phyloP scores from a whole-genome alignment of 2,797 vertebrate genomes.

The Apogon talboti region DNA sequence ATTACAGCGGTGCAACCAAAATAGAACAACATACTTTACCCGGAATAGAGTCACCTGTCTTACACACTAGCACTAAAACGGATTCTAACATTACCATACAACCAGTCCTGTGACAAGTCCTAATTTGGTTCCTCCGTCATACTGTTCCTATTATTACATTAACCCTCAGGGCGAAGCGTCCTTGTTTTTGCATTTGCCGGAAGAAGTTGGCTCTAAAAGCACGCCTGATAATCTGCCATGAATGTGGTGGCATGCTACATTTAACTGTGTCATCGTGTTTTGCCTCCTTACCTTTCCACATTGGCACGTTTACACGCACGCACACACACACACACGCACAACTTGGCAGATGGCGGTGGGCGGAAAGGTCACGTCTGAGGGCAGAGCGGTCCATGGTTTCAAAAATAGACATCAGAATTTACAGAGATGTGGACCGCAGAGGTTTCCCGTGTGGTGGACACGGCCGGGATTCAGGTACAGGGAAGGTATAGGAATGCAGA shows the following conservation, averaged over 20 bases:
- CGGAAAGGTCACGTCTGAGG: slow-evolving; percentile 56
- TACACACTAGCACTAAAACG: slow-evolving; percentile 20
- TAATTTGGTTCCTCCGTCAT: slow-evolving; percentile 67
- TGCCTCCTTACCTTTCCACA: slow-evolving; percentile 56
- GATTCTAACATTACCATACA: slow-evolving; percentile 51
- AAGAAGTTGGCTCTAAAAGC: slow-evolving; percentile 65
- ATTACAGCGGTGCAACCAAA: slow-evolving; percentile 29
- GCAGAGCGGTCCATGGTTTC: slow-evolving; percentile 37
- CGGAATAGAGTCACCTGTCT: slow-evolving; percentile 64
- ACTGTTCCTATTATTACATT: slow-evolving; percentile 75
- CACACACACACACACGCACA: slow-evolving; percentile 8
- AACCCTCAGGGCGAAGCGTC: slow-evolving; percentile 57
- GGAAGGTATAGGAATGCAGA: slow-evolving; percentile 41
- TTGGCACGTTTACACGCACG: slow-evolving; percentile 6
- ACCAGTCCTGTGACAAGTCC: slow-evolving; percentile 55
- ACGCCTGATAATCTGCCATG: slow-evolving; percentile 68
- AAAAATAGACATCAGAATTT: slow-evolving; percentile 65
- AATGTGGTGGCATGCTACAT: slow-evolving; percentile 66
- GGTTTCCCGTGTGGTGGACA: slow-evolving; percentile 26
- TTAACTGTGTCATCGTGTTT: slow-evolving; percentile 59
- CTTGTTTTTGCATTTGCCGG: slow-evolving; percentile 65
- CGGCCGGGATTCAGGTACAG: slow-evolving; percentile 17
- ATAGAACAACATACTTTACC: slow-evolving; percentile 42
- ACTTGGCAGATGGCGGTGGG: slow-evolving; percentile 43
- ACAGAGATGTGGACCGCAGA: slow-evolving; percentile 20